Evolutionary conservation across 2,888 invertebrate genomes (phyloP).

Genomic region (Matsumyia berberina): DNA sequence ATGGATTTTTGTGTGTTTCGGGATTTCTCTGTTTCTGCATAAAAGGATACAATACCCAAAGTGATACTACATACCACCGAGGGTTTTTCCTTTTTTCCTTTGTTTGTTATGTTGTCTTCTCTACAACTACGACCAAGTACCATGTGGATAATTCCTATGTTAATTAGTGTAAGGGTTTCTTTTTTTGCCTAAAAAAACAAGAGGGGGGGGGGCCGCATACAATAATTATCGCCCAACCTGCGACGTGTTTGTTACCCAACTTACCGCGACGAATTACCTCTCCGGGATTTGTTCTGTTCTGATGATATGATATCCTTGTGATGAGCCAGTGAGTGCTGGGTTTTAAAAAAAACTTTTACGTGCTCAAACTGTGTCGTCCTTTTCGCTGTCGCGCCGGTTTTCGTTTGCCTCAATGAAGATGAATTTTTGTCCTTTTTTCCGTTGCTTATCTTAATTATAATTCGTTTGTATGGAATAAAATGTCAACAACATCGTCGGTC

Average conservation of each 20-base stretch:
- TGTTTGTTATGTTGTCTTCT: too few relatives aligned
- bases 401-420: constrained; percentile 27
- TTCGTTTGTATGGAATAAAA: constrained; percentile 64
- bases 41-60: constrained; percentile 25
- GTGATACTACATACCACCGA: constrained; percentile 31
- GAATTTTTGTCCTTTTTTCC: constrained; percentile 43
- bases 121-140: constrained; percentile 1
- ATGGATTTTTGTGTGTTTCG: constrained; percentile 49
- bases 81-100: neutral
- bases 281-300: constrained; percentile 41
- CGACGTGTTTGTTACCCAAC: constrained; percentile 31
- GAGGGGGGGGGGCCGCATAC: constrained; percentile 5
- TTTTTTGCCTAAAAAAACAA: constrained; percentile 7
- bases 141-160: constrained; percentile 46
- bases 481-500: constrained; percentile 64
- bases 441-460: constrained; percentile 72
- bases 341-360: constrained; percentile 63
- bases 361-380: constrained; percentile 44
- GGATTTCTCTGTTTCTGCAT: constrained; percentile 9
- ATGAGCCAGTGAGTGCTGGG: constrained; percentile 50
- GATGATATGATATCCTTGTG: constrained; percentile 54
- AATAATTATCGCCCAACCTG: constrained; percentile 50
- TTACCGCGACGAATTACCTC: constrained; percentile 50
- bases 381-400: constrained; percentile 35
- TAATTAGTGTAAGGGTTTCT: constrained; percentile 60